Percentiles rank a stretch among this genome's conserved stretches.
phyloP scores from a whole-genome alignment of 2,113 vertebrate species.

The Podarcis muralis region DNA sequence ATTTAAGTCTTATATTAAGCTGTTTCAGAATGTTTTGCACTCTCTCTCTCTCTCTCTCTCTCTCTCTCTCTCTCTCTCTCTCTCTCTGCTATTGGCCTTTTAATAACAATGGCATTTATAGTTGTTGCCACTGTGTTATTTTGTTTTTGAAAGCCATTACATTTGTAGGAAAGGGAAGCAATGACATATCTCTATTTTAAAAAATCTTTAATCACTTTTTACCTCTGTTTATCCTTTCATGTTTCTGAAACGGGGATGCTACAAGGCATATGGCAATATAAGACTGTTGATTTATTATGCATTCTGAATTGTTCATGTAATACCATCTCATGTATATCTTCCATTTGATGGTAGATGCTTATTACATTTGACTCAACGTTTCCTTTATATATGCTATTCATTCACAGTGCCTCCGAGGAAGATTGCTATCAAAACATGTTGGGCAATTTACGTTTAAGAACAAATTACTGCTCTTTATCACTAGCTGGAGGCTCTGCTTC shows the following conservation, averaged over 20 bases:
- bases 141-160: neutral
- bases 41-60: neutral
- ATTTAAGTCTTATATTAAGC: neutral
- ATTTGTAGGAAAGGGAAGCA: neutral
- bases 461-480: neutral
- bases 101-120: neutral
- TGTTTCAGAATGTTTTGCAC: neutral
- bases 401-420: neutral
- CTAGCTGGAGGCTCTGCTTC: neutral
- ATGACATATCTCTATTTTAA: neutral
- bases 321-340: neutral
- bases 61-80: too few relatives aligned
- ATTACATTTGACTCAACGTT: neutral
- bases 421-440: neutral
- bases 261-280: neutral
- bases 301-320: neutral
- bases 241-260: neutral
- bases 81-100: neutral
- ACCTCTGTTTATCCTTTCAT: neutral
- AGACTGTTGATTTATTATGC: neutral
- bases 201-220: neutral
- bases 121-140: neutral
- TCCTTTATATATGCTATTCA: neutral
- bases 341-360: neutral
- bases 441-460: neutral